phyloP scores from a whole-genome alignment of 2,888 invertebrate species.

The Agrochola lychnidis region DNA sequence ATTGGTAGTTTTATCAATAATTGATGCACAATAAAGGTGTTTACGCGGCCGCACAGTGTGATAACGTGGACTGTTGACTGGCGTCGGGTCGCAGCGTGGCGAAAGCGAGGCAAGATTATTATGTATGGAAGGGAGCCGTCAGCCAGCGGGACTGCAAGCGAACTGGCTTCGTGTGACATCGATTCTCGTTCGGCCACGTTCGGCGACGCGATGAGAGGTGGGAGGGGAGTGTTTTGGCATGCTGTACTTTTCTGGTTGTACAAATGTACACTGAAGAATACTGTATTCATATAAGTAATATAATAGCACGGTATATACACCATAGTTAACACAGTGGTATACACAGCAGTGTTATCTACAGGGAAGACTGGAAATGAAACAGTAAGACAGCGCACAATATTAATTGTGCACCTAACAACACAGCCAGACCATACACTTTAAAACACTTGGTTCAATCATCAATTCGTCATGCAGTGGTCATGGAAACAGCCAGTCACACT shows the following conservation, averaged over 20 bases:
- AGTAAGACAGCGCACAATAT: not conserved
- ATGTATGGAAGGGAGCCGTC: slow-evolving; percentile 73
- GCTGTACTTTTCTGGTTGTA: slow-evolving; percentile 56
- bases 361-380: slow-evolving; percentile 20
- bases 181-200: slow-evolving; percentile 83
- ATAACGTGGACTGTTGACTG: slow-evolving; percentile 77
- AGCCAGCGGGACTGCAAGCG: slow-evolving; percentile 68
- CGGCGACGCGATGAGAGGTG: slow-evolving; percentile 69
- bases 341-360: slow-evolving; percentile 3
- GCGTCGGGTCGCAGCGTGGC: slow-evolving; percentile 72
- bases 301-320: slow-evolving; percentile 10
- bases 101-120: slow-evolving; percentile 82
- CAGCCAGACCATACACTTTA: not conserved
- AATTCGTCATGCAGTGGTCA: not conserved
- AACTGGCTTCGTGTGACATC: slow-evolving; percentile 85
- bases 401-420: not conserved
- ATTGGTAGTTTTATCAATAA: slow-evolving; percentile 57
- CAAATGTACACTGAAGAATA: not conserved
- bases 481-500: slow-evolving; percentile 2
- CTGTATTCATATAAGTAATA: not conserved
- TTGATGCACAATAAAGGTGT: slow-evolving; percentile 68
- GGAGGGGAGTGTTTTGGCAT: slow-evolving; percentile 71
- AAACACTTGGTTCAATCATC: not conserved
- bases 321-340: not conserved
- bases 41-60: slow-evolving; percentile 74